Percentiles rank a stretch among this genome's conserved stretches.
Evolutionary conservation across 2,113 vertebrate genomes (phyloP).

Genomic region (Hucho hucho): DNA sequence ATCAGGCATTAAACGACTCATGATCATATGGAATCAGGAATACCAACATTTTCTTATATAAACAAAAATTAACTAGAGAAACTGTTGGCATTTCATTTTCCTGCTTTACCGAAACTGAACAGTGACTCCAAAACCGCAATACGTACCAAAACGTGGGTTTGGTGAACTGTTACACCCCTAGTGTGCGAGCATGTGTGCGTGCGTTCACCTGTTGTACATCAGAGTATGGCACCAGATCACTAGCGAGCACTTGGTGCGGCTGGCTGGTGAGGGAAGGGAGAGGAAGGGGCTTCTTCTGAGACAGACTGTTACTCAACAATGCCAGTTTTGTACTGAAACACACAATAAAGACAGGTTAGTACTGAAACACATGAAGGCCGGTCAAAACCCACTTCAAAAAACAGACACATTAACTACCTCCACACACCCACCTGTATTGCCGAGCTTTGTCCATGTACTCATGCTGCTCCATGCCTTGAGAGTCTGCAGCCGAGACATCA

Average conservation of each 20-base stretch:
- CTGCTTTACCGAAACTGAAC: no score
- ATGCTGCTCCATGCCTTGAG: conserved; percentile 95
- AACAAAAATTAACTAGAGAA: no score
- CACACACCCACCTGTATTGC: conserved; percentile 85
- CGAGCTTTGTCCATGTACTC: conserved; percentile 97
- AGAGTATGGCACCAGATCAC: conserved; percentile 85
- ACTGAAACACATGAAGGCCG: conserved; percentile 34
- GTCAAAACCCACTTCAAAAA: background rate
- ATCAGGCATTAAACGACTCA: no score
- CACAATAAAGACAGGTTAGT: conserved; percentile 73
- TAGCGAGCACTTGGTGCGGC: conserved; percentile 93
- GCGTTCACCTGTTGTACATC: conserved; percentile 88
- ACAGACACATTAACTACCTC: conserved; percentile 45
- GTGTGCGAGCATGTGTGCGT: no score
- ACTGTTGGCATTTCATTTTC: no score
- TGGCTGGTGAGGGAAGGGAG: conserved; percentile 90
- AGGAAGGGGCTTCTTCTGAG: conserved; percentile 85
- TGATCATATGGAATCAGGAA: no score
- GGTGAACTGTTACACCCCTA: no score
- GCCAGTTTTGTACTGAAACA: conserved; percentile 81
- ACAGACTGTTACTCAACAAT: conserved; percentile 83
- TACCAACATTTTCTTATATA: no score
- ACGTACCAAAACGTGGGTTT: no score
- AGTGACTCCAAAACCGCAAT: no score
- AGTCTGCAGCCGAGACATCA: conserved; percentile 92